Percentiles rank a stretch among this genome's conserved stretches.
phyloP scores from a whole-genome alignment of 2,888 invertebrate species.

The Ectropis crepuscularia region DNA sequence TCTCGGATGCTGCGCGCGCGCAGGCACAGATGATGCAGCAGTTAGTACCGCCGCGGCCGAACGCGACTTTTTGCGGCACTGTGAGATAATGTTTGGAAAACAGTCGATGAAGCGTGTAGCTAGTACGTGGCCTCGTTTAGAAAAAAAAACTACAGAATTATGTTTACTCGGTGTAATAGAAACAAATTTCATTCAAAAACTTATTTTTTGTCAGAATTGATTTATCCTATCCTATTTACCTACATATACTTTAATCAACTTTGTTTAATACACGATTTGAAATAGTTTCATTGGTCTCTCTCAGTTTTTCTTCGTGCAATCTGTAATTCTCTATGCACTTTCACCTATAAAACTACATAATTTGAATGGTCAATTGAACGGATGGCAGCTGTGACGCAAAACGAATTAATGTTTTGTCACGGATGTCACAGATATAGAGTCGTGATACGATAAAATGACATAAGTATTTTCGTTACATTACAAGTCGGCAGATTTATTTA shows the following conservation, averaged over 20 bases:
- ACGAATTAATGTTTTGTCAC: slow-evolving; percentile 3
- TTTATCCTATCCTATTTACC: too few relatives aligned
- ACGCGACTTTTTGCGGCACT: slow-evolving; percentile 13
- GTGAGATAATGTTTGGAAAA: slow-evolving; percentile 25
- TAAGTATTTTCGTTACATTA: not conserved
- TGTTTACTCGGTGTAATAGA: not conserved
- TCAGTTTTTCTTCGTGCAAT: too few relatives aligned
- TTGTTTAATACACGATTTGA: not conserved
- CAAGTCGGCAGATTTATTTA: not conserved
- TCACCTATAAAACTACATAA: not conserved
- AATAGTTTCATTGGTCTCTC: not conserved
- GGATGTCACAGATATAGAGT: not conserved
- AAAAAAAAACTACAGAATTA: not conserved
- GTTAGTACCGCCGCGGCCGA: slow-evolving; percentile 14
- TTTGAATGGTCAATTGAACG: not conserved
- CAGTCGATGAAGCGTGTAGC: slow-evolving; percentile 15
- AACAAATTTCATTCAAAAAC: too few relatives aligned
- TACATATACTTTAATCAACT: too few relatives aligned
- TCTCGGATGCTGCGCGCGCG: slow-evolving; percentile 47
- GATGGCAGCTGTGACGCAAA: not conserved
- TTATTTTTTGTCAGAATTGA: too few relatives aligned
- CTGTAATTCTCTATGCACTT: not conserved
- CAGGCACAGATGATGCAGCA: slow-evolving; percentile 11
- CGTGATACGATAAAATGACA: not conserved
- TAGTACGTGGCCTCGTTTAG: slow-evolving; percentile 2